phyloP scores from a whole-genome alignment of 2,113 vertebrate species.

The Hippopotamus amphibius region DNA sequence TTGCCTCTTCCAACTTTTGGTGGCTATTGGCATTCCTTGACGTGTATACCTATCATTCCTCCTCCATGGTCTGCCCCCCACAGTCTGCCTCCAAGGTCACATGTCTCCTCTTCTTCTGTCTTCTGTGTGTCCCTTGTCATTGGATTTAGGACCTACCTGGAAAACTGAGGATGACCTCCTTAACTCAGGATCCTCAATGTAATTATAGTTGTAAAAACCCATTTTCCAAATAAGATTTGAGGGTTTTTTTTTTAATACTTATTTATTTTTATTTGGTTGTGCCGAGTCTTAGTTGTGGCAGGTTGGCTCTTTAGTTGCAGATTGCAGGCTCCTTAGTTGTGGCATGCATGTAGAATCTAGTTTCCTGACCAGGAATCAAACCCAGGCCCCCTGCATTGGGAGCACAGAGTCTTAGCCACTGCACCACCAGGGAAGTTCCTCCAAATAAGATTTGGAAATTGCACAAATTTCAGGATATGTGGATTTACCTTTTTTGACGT shows the following conservation, averaged over 20 bases:
- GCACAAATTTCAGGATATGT: background rate
- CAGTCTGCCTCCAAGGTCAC: rapidly evolving
- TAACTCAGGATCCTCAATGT: background rate
- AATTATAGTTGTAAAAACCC: background rate
- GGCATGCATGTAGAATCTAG: no score
- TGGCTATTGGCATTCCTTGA: no score
- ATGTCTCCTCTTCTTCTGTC: background rate
- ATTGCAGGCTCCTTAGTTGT: no score
- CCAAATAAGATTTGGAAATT: background rate
- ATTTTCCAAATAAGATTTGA: background rate
- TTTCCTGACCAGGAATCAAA: no score
- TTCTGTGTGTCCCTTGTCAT: background rate
- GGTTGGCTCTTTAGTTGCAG: no score
- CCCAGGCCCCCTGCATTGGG: no score
- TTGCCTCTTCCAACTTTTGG: background rate
- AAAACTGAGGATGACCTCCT: background rate
- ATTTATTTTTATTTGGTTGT: no score
- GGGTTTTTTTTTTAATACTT: no score
- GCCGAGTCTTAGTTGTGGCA: no score
- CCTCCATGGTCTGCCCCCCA: background rate
- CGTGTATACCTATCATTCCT: background rate
- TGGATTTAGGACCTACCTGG: background rate
- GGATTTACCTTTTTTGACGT: background rate
- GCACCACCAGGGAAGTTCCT: background rate
- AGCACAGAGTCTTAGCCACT: no score